Conservation (phyloP, 2,797 vertebrate genomes). For the Tamandua tetradactyla region DNA sequence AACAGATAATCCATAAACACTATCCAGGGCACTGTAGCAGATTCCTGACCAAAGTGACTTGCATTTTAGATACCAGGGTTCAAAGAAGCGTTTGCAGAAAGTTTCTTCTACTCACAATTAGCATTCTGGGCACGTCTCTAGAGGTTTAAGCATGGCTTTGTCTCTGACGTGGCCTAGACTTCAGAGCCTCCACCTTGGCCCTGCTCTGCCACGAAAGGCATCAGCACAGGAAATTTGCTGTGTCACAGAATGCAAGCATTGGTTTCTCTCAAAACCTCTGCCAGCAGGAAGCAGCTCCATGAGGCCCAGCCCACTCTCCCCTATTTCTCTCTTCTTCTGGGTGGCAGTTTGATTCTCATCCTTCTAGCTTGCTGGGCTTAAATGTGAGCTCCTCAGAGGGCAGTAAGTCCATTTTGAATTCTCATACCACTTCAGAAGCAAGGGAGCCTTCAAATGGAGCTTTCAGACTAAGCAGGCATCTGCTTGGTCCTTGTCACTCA, state of each 20-base stretch:
- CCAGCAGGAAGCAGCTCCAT: background rate
- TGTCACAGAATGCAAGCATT: slow-evolving; percentile 18
- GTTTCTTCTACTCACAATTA: slow-evolving; percentile 1
- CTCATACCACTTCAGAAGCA: background rate
- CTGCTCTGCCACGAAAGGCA: background rate
- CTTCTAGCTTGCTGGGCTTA: background rate
- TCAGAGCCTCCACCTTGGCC: slow-evolving; percentile 18
- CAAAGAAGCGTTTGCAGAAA: background rate
- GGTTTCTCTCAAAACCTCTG: background rate
- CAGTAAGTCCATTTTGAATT: background rate
- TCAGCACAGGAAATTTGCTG: slow-evolving; percentile 63
- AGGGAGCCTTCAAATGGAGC: background rate
- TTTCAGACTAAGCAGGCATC: background rate
- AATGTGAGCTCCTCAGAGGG: background rate
- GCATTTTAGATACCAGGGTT: background rate
- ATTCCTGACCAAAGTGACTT: slow-evolving; percentile 41
- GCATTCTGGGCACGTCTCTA: background rate
- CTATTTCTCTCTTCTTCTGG: background rate
- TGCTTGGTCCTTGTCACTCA: background rate
- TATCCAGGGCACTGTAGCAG: background rate
- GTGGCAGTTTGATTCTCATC: background rate
- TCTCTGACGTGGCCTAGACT: background rate
- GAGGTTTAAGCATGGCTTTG: background rate
- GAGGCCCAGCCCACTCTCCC: background rate
- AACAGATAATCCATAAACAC: background rate